Evolutionary conservation across 2,888 invertebrate genomes (phyloP).

Genomic region (Quadroppia sp.): DNA sequence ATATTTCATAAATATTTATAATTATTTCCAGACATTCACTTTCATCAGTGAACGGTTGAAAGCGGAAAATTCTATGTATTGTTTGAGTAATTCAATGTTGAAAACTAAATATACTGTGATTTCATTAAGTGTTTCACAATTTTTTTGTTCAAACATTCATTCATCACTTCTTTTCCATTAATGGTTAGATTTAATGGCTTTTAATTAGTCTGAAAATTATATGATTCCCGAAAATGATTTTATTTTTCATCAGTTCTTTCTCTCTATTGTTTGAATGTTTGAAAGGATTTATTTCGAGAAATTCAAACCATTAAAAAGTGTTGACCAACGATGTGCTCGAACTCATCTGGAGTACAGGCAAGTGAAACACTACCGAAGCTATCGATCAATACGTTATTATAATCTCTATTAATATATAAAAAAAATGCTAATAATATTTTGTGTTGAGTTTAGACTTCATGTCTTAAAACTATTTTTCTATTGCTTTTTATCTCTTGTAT

Average conservation of each 20-base stretch:
- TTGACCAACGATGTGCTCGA: neutral
- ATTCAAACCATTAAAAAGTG: neutral
- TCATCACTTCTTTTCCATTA: neutral
- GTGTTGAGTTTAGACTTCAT: too few species aligned
- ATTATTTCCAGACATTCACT: neutral
- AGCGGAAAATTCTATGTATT: neutral
- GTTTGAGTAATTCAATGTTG: neutral
- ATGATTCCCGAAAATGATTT: neutral
- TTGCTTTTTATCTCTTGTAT: too few species aligned
- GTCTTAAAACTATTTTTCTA: too few species aligned
- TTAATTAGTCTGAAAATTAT: neutral
- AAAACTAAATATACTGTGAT: neutral
- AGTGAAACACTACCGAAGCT: neutral
- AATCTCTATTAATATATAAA: too few species aligned
- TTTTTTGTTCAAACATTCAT: neutral
- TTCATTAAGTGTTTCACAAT: neutral
- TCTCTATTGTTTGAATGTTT: neutral
- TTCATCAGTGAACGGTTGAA: neutral
- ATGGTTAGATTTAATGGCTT: slow-evolving; percentile 1
- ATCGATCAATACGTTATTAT: too few species aligned
- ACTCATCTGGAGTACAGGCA: neutral
- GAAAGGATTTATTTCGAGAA: neutral
- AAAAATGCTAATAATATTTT: too few species aligned
- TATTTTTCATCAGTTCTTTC: neutral
- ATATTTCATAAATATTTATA: neutral